Evolutionary conservation across 2,888 invertebrate species (phyloP), one percentile per base, ranked within the genome.

Genomic region (Macroteleia sp.): DNA sequence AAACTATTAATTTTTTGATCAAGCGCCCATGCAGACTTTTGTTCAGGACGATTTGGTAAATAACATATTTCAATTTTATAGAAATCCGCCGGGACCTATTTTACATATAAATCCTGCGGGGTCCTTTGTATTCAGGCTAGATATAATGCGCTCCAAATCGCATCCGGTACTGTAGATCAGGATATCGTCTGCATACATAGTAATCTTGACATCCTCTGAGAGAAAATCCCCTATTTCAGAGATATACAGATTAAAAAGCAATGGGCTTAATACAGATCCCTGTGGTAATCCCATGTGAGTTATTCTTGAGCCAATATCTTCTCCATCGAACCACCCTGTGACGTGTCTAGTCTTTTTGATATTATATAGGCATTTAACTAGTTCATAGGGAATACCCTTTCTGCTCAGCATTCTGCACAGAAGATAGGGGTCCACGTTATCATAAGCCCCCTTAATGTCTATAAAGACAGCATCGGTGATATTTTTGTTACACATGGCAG

Each of bases 371-470:
- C 19, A 52, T 52, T 8, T 20, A 5, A 17, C 14, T 8, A 52
- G 2, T 9, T 34, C 3, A 36, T 6, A 12, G 2, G 52, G 34
- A 10, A 52, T 9, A 4, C 52, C 52, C 4, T 16, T 10, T 12
- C 34, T 19, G 1, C n/a, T 48, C 9, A 48, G n/a, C 2, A 30
- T 2, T 48, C 16, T 48, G 10, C 28, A 30, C 16, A 50, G 19
- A 1, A 50, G 9, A 8, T 16, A 50, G 2, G 32, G 50, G 19
- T 50, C 50, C 10, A 50, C 50, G n/a, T 25, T 30, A 10, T 50
- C 50, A 20, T 32, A 50, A 3, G 50, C 50, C 17, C 42, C 42
- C 10, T 42, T n/a, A 2, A 42, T 42, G 19, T 42, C 42, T 6
- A 42, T 42, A 19, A 16, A 48, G 8, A 28, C 16, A 12, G 14